Percentiles rank a stretch among this genome's conserved stretches.
These are phyloP conservation scores for Coelinius sp. DNA, from an alignment of 2,888 invertebrate species.

Conservation along the genomic window DNA sequence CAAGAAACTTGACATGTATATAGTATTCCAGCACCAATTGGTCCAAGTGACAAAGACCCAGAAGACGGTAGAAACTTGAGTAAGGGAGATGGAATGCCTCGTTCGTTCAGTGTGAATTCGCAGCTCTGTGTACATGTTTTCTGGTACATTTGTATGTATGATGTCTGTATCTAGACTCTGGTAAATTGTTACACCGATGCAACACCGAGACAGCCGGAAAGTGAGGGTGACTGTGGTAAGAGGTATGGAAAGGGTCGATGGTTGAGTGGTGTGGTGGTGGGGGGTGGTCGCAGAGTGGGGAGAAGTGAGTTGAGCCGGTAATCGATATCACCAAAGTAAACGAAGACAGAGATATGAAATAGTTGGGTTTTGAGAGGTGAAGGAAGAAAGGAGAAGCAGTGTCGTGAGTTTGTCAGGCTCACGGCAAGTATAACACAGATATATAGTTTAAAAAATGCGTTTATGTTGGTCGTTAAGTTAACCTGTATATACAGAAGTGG, in stretches of 20 bases:
- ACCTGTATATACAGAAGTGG: not conserved
- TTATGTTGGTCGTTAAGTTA: slow-evolving; percentile 19
- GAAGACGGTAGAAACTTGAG: no score
- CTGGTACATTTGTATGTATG: not conserved
- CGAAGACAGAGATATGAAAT: slow-evolving; percentile 52
- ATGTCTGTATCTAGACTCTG: not conserved
- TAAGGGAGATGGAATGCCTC: not conserved
- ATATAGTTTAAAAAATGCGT: slow-evolving; percentile 27
- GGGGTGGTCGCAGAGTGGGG: slow-evolving; percentile 49
- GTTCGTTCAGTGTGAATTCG: not conserved
- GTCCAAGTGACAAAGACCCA: not conserved
- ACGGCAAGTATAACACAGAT: slow-evolving; percentile 60
- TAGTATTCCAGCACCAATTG: not conserved
- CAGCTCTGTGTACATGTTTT: not conserved
- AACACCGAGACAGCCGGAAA: slow-evolving; percentile 51
- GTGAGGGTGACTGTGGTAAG: slow-evolving; percentile 30
- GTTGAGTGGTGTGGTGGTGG: slow-evolving; percentile 43
- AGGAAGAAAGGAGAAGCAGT: slow-evolving; percentile 59
- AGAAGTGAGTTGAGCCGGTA: slow-evolving; percentile 66
- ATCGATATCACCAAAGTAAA: slow-evolving; percentile 70
- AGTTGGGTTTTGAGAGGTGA: slow-evolving; percentile 36
- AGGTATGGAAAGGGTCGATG: slow-evolving; percentile 23
- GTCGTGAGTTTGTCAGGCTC: slow-evolving; percentile 68
- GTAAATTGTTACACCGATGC: slow-evolving; percentile 67
- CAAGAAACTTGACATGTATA: slow-evolving; percentile 17